Evolutionary conservation across 2,888 invertebrate species (phyloP), one percentile per base, ranked within the genome.

Genomic region (Amitus sp.): DNA sequence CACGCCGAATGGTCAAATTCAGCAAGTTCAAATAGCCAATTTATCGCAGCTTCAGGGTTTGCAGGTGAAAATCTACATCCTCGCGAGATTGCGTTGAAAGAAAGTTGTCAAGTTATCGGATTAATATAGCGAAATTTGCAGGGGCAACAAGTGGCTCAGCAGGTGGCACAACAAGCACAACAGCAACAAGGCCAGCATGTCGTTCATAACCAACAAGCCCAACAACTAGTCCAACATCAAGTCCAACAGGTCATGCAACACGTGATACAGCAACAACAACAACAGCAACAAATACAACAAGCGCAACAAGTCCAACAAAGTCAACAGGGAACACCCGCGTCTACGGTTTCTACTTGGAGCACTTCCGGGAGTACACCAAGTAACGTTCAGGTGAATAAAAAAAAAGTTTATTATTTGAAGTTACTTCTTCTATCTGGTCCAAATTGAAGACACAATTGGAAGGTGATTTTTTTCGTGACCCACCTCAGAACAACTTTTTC

Each of bases 1-100:
- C n/a, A 93, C 94, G 2, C 94, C 94, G 0, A 91, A 89, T 48
- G 95, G 95, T 0, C 95, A 94, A 77, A 90, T 95, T 53, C 95
- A 95, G 71, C 94, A 95, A 78, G 92, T 96, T 30, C 95, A 95
- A 82, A 88, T 95, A 60, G 88, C 92, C 0, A 90, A 89, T 1
- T 82, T 90, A 10, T 84, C 86, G 39, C 82, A 83, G 71, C 79
- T 74, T 58, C 83, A 82, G 65, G 78, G 73, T 66, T 76, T 75
- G 66, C 84, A 74, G 73, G 81, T 74, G 83, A 34, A 42, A 13
- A 23, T 39, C n/a, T n/a, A n/a, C n/a, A n/a, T n/a, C 27, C 18
- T 15, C 19, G 9, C 9, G 6, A 9, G 9, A 28, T 7, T 28
- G 9, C 9, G 28, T 23, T 46, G 6, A 6, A n/a, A 28, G 47